Evolutionary conservation across 1,140 invertebrate species (phyloP), one percentile per base, ranked within the genome.

Genomic region (Macrobrachium nipponense): DNA sequence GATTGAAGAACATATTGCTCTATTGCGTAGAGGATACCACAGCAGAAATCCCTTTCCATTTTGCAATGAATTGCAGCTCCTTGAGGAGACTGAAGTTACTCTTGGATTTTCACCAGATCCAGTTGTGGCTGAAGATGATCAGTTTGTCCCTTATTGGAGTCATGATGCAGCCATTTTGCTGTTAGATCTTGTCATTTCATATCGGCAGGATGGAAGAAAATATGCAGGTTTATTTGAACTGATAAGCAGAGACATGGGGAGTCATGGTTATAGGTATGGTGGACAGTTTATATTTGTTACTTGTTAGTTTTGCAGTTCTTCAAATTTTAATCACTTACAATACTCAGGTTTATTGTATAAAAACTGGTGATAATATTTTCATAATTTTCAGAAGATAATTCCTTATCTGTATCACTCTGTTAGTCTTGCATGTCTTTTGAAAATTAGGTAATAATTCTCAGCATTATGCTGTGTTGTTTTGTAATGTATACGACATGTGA

Each of bases 171-270:
- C 82, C 60, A 62, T 78, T 23, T 76, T 85, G 23, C 76, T 85
- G 4, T 36, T 85, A n/a, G 82, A 85, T 43, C 61, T 85, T n/a
- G 62, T 85, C 11, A 72, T 85, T 62, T 70, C 73, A 18, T 70
- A 86, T 36, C 84, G 84, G 17, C 84, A 80, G 59, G 84, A 80
- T 80, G 84, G 77, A 44, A 60, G 72, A n/a, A 80, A 86, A 61
- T 80, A 80, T 44, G 58, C 77, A 10, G 66, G 58, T 5, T n/a
- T 86, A n/a, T 86, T 75, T 80, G 77, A 86, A 70, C 51, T 70
- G 66, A 75, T 86, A 27, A 86, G 84, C 73, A 43, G 58, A 27
- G 66, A 86, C 59, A 59, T 86, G 60, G 84, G 77, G 58, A 58
- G 59, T n/a, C 70, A 60, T 80, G 77, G 84, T 12, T 86, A 80